phyloP scores from a whole-genome alignment of 2,113 vertebrate genomes.

The Motacilla alba region DNA sequence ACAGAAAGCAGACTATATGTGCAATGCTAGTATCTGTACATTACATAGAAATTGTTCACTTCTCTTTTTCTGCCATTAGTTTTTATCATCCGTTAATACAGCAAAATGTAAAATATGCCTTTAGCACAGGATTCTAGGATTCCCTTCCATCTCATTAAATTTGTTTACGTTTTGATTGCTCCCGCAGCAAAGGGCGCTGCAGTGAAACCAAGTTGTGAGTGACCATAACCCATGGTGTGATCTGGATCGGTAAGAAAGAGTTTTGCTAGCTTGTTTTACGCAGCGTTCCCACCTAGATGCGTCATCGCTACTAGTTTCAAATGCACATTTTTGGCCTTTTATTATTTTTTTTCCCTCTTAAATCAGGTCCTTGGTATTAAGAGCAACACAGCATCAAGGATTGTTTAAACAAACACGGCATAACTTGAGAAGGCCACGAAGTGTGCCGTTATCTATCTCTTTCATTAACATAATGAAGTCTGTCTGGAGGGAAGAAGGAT shows the following conservation, averaged over 20 bases:
- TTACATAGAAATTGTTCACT: constrained; percentile 94
- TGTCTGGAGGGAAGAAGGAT: constrained; percentile 50
- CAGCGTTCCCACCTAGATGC: constrained; percentile 67
- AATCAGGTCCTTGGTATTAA: constrained; percentile 77
- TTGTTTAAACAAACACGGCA: constrained; percentile 76
- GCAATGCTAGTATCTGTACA: constrained; percentile 99
- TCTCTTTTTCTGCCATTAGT: constrained; percentile 90
- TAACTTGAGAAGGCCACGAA: constrained; percentile 78
- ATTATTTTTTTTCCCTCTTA: neutral
- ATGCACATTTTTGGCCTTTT: constrained; percentile 69
- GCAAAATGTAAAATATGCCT: constrained; percentile 87
- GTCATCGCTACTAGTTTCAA: constrained; percentile 53
- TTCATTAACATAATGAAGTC: constrained; percentile 84
- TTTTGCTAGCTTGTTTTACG: constrained; percentile 71
- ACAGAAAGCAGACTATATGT: constrained; percentile 94
- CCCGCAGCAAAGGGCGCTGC: constrained; percentile 78
- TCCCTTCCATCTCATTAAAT: constrained; percentile 77
- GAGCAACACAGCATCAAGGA: constrained; percentile 75
- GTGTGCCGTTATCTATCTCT: constrained; percentile 72
- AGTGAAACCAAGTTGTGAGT: constrained; percentile 77
- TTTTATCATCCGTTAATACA: constrained; percentile 91
- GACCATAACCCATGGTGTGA: constrained; percentile 82
- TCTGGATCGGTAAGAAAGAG: constrained; percentile 83
- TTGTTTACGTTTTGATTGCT: constrained; percentile 65
- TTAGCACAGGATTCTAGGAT: constrained; percentile 86